Evolutionary conservation across 2,797 vertebrate species (phyloP), one percentile per base, ranked within the genome.

Genomic region (Rhinophrynus dorsalis): DNA sequence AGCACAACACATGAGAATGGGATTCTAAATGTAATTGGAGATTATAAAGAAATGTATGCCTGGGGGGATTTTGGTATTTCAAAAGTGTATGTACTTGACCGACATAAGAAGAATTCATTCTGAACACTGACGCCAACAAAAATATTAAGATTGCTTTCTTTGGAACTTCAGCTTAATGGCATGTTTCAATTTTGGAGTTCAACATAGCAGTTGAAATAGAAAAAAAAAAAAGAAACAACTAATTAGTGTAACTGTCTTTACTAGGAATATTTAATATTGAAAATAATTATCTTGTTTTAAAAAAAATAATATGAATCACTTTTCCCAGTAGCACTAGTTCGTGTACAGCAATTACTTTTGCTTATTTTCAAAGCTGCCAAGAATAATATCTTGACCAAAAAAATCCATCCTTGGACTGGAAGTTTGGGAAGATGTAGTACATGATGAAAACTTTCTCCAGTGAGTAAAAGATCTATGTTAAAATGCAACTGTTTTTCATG

Each of bases 11-110:
- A 57, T 58, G 65, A 45, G 13, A 48, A 35, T 68, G 45, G 56
- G 17, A 51, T 68, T 68, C 17, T 17, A 68, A 21, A 62, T 9
- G 15, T 44, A 33, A 62, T 62, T 69, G 37, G 55, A 55, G 27
- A 21, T 30, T 35, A 52, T 44, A 37, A 57, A 64, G 21, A 57
- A 27, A 71, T 71, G 48, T 57, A 48, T 63, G 51, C 50, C 42
- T 27, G 12, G 18, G 60, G n/a, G 68, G 51, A 71, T 64, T 71
- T 45, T 57, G 32, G 24, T 57, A 56, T 57, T 71, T 18, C 42
- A 57, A 64, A 71, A 64, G 23, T 63, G 59, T 40, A 40, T 54
- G 44, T 70, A 55, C 50, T 64, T 71, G 50, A 63, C 68, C 44
- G 52, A 47, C 47, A 62, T 51, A 32, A 55, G 21, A n/a, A 23